Evolutionary conservation across 1,140 invertebrate genomes (phyloP), one percentile per base, ranked within the genome.

Genomic region (Melanaphis sacchari): DNA sequence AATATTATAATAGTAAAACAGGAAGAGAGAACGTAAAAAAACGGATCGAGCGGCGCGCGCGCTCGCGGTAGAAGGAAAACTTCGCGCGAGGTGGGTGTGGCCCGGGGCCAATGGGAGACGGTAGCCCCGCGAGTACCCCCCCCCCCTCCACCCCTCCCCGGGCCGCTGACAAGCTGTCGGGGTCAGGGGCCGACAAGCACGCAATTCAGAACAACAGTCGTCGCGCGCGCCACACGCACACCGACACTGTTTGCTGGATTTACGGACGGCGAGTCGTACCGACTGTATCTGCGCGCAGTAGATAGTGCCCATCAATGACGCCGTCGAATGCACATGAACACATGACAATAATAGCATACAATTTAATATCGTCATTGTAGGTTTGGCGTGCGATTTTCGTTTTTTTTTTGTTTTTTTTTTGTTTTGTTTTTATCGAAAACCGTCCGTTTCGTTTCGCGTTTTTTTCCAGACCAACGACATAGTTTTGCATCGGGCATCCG

Each of bases 191-290:
- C 49, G 49, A 41, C 22, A 24, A 38, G 6, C n/a, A 36, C n/a
- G 87, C 49, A 89, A 89, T 89, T 89, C 88, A 49, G 88, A 38
- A 54, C 49, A 26, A 54, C 88, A 40, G n/a, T n/a, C 46, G 88
- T 54, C 87, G 46, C 46, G 49, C 46, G 46, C n/a, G 46, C 88
- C 87, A 89, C 87, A 49, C 88, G n/a, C 59, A 76, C n/a, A 36
- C 31, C 5, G 36, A 21, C 31, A 6, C 59, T 15, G 59, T 38
- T 36, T 8, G 46, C 22, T n/a, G n/a, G n/a, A 38, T 89, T 88
- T 40, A n/a, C 85, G n/a, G n/a, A 36, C 24, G 15, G 24, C 40
- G 31, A 59, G 59, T 76, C 15, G 3, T 15, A 41, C 43, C 85
- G 43, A 43, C 24, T 24, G n/a, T n/a, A n/a, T n/a, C n/a, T n/a